Evolutionary conservation across 2,113 vertebrate genomes (phyloP), one percentile per base, ranked within the genome.

Genomic region (Coryphaenoides rupestris): DNA sequence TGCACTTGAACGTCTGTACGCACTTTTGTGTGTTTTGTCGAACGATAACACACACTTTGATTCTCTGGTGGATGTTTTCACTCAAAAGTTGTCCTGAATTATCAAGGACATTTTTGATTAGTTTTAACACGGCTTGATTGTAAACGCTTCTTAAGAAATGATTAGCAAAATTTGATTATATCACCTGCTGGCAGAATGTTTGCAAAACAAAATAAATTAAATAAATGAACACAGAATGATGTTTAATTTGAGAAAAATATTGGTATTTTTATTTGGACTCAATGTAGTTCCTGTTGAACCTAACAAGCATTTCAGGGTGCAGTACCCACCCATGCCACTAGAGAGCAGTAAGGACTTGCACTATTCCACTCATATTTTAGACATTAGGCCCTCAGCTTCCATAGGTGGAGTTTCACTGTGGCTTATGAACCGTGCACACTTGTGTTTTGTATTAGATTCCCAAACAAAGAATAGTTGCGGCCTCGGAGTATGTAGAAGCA

Each of bases 131-230:
- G 28, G 75, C 81, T 82, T 85, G 74, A 80, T 81, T 87, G 68
- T 84, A 76, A 74, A 74, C 21, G 68, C 82, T 81, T 86, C 66
- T 77, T 65, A 60, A 71, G 72, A 84, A 79, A 82, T 71, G 61
- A 77, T 70, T 28, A 78, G 73, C 71, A 67, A 63, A n/a, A 76
- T 81, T 81, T 45, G 68, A 78, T 66, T 61, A 50, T 49, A 59
- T 76, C 76, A 82, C 84, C 86, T 90, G 88, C 86, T 87, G 86
- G 82, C 84, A 82, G 84, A 89, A 84, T 83, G 84, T 86, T 82
- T 89, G 80, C 78, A 66, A 81, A 80, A 84, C 47, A 69, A 65
- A 81, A 77, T 23, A 15, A 53, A 78, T 71, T 62, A 69, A 78
- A 47, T 7, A 76, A 83, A 71, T 59, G 62, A 81, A 70, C 66